Percentiles rank a stretch among this genome's conserved stretches.
Conservation (phyloP, 53 echinoderm and acorn worm genomes). For the Actinopyga echinites region DNA sequence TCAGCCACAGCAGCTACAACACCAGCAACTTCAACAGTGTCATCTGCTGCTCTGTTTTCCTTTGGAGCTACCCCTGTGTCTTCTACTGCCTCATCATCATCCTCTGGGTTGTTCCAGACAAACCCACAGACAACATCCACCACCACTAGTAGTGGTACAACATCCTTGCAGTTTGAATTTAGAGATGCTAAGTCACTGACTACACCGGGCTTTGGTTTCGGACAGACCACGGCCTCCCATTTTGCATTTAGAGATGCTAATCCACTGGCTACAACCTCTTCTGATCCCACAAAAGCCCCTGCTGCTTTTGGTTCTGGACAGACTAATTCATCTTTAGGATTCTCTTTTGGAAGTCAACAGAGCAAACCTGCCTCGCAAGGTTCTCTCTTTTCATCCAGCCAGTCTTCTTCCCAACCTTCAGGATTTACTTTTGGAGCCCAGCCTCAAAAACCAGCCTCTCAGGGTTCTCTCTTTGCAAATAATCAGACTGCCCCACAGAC, state of each 20-base stretch:
- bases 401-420: constrained; percentile 2
- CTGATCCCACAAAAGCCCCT: neutral
- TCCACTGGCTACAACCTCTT: too few relatives aligned
- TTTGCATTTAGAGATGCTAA: too few relatives aligned
- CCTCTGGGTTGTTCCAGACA: neutral
- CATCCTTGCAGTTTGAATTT: neutral
- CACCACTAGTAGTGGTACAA: neutral
- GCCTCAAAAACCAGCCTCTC: neutral
- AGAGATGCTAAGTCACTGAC: neutral
- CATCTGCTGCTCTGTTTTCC: constrained; percentile 1
- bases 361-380: constrained; percentile 2
- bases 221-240: neutral
- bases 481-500: neutral
- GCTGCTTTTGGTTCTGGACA: neutral
- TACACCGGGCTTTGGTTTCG: neutral
- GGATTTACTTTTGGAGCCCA: neutral
- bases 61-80: constrained; percentile 6
- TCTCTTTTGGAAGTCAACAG: constrained; percentile 10
- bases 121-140: neutral
- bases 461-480: neutral
- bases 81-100: neutral
- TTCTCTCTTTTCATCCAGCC: constrained; percentile 1
- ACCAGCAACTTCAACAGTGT: neutral
- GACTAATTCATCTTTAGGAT: neutral
- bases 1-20: neutral